Evolutionary conservation across 2,113 vertebrate genomes (phyloP).

Genomic region (Lampris incognitus): DNA sequence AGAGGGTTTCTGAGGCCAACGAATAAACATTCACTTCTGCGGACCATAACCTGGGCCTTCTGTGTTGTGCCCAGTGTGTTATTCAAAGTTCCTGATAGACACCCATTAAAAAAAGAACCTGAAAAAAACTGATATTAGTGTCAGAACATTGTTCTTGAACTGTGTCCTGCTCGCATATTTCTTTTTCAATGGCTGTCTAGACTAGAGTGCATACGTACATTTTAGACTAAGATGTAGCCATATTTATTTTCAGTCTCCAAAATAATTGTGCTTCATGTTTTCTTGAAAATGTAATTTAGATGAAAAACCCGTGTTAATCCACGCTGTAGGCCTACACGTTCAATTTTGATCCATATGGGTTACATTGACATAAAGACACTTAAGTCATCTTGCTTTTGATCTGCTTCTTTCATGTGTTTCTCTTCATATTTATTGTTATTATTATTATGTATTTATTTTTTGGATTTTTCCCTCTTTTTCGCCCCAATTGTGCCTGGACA

Average conservation of each 20-base stretch:
- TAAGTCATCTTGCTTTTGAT: background rate
- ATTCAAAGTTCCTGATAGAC: background rate
- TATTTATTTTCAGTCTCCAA: slow-evolving; percentile 14
- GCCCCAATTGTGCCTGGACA: too few species aligned
- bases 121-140: background rate
- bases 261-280: too few species aligned
- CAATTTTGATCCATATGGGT: too few species aligned
- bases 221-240: background rate
- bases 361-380: too few species aligned
- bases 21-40: background rate
- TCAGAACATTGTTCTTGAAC: background rate
- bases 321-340: too few species aligned
- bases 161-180: background rate
- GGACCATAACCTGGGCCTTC: background rate
- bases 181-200: background rate
- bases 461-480: too few species aligned
- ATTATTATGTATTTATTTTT: too few species aligned
- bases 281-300: too few species aligned
- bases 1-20: too few species aligned
- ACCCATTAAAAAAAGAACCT: background rate
- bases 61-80: background rate
- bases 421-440: background rate
- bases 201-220: background rate
- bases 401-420: background rate
- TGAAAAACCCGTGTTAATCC: too few species aligned